Base-by-base conservation (phyloP, 1,140 invertebrate genomes). In the Bombus affinis region DNA sequence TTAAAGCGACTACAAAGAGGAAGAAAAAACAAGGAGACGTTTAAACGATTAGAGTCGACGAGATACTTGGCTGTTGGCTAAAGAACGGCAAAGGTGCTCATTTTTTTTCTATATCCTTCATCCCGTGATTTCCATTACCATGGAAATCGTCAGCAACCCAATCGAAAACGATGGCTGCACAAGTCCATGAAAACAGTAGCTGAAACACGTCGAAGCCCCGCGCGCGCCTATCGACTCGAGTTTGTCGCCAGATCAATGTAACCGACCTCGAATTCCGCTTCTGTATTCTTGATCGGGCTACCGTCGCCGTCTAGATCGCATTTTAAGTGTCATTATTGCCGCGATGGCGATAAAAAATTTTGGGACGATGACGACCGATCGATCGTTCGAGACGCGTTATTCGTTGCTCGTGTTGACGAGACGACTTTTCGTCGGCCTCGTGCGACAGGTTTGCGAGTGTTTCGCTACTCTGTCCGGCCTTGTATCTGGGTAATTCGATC, bases 321-420 rank as follows among this genome's bases (percentile, higher is more conserved):
- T 89, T 87, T 89, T 78, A 89, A 90, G 72, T 81, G 65, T 87
- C 47, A 53, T 53, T 75, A 70, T 78, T 88, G 77, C 57, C 44
- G 10, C 37, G 1, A 68, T 28, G 10, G 70, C 13, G 42, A 73
- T 44, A n/a, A 44, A 25, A 72, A 72, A 25, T 71, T 39, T 42
- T 39, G 37, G 37, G 2, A 13, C 39, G 39, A n/a, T 9, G 25
- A 42, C 39, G 25, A 8, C 8, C 68, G 68, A n/a, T 75, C 32
- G 18, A 72, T 77, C 65, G 62, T 42, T 8, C 25, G 22, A 42
- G 12, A 71, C 70, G 25, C 37, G 22, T 37, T 42, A 13, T 65
- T 65, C 62, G 28, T n/a, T 5, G 59, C 22, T 22, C 59, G 57
- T 22, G 9, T 70, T 3, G 73, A 66, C 53, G 47, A 65, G 53